Conservation (phyloP, 2,797 vertebrate species). For the Cynodonichthys magdalenae region DNA sequence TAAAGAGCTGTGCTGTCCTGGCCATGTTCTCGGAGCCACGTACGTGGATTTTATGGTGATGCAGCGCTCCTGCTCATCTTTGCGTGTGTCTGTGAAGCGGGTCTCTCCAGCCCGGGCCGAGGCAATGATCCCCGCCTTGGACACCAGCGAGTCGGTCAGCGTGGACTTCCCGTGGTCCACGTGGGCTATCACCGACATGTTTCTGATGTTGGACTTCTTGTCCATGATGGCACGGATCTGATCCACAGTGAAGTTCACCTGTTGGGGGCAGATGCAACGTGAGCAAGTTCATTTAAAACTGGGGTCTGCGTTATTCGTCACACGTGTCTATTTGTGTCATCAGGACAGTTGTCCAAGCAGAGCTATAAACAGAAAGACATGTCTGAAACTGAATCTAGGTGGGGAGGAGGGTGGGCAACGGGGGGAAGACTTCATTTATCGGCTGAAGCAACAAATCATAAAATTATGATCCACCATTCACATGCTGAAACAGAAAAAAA, state of each 20-base stretch:
- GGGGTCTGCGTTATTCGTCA: constrained; percentile 33
- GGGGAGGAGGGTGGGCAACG: constrained; percentile 11
- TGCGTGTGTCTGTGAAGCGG: constrained; percentile 93
- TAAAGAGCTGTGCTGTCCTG: not conserved
- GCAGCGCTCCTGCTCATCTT: constrained; percentile 95
- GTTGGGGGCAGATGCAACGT: not conserved
- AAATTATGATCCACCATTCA: constrained; percentile 53
- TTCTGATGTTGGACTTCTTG: constrained; percentile 97
- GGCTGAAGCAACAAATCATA: constrained; percentile 27
- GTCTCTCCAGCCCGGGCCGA: constrained; percentile 90
- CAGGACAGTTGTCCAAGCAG: constrained; percentile 23
- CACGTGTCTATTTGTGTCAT: constrained; percentile 27
- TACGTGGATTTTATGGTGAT: constrained; percentile 98
- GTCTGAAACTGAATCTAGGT: constrained; percentile 76
- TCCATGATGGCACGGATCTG: constrained; percentile 97
- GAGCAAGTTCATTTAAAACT: constrained; percentile 21
- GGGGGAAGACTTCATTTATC: constrained; percentile 42
- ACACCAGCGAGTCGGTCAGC: constrained; percentile 92
- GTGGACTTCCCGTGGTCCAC: constrained; percentile 96
- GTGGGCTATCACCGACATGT: constrained; percentile 96
- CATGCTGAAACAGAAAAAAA: constrained; percentile 19
- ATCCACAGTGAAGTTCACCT: constrained; percentile 98
- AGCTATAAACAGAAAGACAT: constrained; percentile 73
- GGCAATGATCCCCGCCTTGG: constrained; percentile 94
- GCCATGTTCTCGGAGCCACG: constrained; percentile 51